Conservation (phyloP, 2,113 vertebrate genomes). For the Struthidea cinerea region DNA sequence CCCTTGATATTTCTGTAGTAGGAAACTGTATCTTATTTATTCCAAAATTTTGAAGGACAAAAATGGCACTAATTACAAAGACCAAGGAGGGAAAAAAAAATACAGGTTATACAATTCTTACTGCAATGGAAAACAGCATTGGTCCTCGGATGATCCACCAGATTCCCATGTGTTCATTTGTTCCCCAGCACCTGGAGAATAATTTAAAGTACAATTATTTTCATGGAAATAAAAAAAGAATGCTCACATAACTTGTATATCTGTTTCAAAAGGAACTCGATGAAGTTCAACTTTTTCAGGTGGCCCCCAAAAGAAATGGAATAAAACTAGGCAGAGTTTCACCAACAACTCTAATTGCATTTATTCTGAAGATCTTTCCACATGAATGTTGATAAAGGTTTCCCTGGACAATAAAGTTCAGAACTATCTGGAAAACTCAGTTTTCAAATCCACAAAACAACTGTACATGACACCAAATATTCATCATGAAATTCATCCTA, state of each 20-base stretch:
- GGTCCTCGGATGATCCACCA: slow-evolving; percentile 97
- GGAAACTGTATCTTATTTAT: background rate
- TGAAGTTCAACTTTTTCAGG: background rate
- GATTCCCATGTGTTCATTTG: slow-evolving; percentile 77
- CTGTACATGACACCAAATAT: background rate
- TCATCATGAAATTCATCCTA: background rate
- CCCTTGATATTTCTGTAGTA: background rate
- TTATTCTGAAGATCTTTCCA: background rate
- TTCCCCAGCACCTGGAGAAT: slow-evolving; percentile 84
- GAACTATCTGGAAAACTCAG: background rate
- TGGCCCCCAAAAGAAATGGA: background rate
- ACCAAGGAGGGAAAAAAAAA: background rate
- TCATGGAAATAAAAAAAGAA: background rate
- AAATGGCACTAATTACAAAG: background rate
- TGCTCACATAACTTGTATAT: background rate
- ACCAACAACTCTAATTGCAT: background rate
- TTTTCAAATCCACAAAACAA: background rate
- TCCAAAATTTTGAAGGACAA: background rate
- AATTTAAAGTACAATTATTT: background rate
- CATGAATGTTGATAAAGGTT: background rate
- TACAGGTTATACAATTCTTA: slow-evolving; percentile 67
- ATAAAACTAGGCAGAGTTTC: background rate
- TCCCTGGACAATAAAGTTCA: background rate
- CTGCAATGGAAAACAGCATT: slow-evolving; percentile 82
- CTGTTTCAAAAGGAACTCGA: background rate